phyloP scores from a whole-genome alignment of 2,797 vertebrate species.

The Mionectes olivaceus region DNA sequence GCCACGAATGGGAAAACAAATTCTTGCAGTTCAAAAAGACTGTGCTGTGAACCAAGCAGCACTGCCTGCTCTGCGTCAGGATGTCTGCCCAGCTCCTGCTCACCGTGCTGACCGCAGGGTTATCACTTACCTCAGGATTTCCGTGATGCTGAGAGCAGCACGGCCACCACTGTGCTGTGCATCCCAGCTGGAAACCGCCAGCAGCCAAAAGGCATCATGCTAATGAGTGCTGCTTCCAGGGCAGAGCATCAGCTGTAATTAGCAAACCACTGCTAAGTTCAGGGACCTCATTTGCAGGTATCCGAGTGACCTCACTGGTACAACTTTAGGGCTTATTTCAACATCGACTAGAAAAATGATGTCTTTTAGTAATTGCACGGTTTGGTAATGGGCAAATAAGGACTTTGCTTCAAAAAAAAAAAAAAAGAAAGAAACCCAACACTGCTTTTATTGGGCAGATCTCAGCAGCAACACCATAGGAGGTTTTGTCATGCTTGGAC shows the following conservation, averaged over 20 bases:
- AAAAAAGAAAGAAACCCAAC: neutral
- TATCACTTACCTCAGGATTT: neutral
- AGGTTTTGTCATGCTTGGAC: neutral
- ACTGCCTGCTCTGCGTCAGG: neutral
- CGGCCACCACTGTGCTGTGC: neutral
- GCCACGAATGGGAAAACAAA: slow-evolving; percentile 20
- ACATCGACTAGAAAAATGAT: neutral
- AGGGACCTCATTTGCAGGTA: neutral
- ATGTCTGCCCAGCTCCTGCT: neutral
- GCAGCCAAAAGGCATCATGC: neutral
- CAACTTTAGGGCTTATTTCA: neutral
- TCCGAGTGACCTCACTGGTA: neutral
- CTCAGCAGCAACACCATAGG: neutral
- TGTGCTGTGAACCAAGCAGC: neutral
- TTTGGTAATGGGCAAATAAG: neutral
- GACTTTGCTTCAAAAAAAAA: neutral
- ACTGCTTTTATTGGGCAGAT: neutral
- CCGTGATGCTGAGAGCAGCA: neutral
- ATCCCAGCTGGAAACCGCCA: neutral
- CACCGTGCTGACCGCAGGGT: accelerated
- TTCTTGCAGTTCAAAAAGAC: neutral
- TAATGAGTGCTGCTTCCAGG: neutral
- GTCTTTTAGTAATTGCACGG: neutral
- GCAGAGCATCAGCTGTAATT: neutral
- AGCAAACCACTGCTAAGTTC: neutral